Evolutionary conservation across 2,888 invertebrate species (phyloP).

Genomic region (Amphipyra berbera): DNA sequence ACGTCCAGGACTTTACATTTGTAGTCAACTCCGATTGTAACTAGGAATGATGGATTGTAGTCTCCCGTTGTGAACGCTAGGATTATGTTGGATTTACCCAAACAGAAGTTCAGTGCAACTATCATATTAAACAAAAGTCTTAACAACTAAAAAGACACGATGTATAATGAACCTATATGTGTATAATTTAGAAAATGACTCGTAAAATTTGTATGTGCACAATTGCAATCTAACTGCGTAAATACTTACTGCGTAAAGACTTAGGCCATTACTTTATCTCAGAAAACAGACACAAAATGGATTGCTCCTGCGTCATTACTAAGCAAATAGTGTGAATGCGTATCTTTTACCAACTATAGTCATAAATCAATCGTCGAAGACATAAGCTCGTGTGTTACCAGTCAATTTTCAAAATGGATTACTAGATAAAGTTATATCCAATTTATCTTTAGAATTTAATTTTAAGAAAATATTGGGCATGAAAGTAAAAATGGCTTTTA

Average conservation of each 20-base stretch:
- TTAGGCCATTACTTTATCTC: conserved; percentile 9
- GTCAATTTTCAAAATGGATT: conserved; percentile 43
- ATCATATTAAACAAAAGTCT: no score
- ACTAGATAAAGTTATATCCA: conserved; percentile 3
- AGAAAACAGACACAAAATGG: conserved; percentile 16
- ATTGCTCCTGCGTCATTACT: conserved; percentile 16
- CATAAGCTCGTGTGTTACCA: conserved; percentile 8
- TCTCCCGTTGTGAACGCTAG: no score
- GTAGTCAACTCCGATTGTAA: no score
- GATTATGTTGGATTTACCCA: no score
- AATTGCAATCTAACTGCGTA: conserved; percentile 9
- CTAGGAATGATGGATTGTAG: no score
- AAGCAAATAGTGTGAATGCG: conserved; percentile 26
- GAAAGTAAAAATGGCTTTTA: neutral
- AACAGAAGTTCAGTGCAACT: no score
- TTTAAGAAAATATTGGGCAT: neutral
- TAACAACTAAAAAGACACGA: no score
- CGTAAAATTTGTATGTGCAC: neutral
- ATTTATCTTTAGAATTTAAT: conserved; percentile 10
- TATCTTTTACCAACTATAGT: conserved; percentile 7
- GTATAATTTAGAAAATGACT: no score
- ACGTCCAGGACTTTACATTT: no score
- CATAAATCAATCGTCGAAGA: conserved; percentile 33
- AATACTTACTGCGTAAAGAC: conserved; percentile 2
- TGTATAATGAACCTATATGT: no score